Percentiles rank a stretch among this genome's conserved stretches.
Evolutionary conservation across 1,140 invertebrate species (phyloP).

Genomic region (Acromyrmex echinatior): DNA sequence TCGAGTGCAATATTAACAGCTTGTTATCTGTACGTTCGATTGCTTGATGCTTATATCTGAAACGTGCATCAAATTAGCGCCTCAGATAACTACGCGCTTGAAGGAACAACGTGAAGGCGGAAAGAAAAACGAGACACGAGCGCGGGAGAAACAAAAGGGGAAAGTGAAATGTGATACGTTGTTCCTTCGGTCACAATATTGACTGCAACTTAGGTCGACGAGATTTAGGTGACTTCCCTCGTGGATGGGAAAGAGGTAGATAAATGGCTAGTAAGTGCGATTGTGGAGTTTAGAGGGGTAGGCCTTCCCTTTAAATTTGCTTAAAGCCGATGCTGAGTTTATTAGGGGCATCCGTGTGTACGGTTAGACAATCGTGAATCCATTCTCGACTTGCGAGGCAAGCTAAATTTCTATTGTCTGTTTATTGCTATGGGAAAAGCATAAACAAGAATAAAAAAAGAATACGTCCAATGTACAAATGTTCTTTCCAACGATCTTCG

Average conservation of each 20-base stretch:
- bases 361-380: conserved; percentile 29
- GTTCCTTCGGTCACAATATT: conserved; percentile 85
- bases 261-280: conserved; percentile 78
- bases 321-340: conserved; percentile 81
- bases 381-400: not conserved
- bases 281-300: conserved; percentile 54
- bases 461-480: not conserved
- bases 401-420: conserved; percentile 28
- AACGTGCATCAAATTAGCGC: conserved; percentile 76
- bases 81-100: conserved; percentile 60
- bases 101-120: conserved; percentile 56
- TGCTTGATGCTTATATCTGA: conserved; percentile 73
- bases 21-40: conserved; percentile 70
- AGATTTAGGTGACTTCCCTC: conserved; percentile 83
- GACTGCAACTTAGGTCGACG: conserved; percentile 82
- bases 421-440: not conserved
- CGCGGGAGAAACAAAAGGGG: conserved; percentile 65
- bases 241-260: conserved; percentile 66
- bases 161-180: conserved; percentile 82
- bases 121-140: conserved; percentile 64
- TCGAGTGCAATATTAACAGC: conserved; percentile 66
- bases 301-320: conserved; percentile 77
- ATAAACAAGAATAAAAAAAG: not conserved
- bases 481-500: conserved; percentile 1
- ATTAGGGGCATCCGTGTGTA: conserved; percentile 71